A percentile compares a stretch with the other conserved stretches of the same genome.
Conservation (phyloP, 2,113 vertebrate species). For the Himantopus leucocephalus region DNA sequence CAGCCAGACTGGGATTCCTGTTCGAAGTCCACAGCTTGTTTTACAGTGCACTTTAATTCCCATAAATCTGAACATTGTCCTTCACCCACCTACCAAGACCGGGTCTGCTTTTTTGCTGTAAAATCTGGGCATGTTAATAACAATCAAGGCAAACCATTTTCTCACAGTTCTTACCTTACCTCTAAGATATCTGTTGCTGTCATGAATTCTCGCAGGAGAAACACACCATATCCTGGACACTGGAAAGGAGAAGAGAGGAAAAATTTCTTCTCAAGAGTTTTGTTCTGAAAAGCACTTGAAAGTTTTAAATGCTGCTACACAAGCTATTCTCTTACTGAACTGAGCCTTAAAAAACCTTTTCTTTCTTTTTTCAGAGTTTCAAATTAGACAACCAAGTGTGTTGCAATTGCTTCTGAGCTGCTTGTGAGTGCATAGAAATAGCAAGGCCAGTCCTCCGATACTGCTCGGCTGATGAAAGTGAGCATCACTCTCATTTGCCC, state of each 20-base stretch:
- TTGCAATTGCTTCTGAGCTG: slow-evolving; percentile 52
- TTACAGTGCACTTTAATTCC: background rate
- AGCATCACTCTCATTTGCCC: slow-evolving; percentile 60
- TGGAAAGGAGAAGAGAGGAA: background rate
- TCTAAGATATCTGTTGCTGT: background rate
- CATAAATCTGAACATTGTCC: background rate
- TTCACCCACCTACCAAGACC: background rate
- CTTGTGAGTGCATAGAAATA: slow-evolving; percentile 53
- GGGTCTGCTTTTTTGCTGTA: background rate
- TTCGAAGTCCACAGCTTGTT: background rate
- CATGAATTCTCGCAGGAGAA: background rate
- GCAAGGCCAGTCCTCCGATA: slow-evolving; percentile 3
- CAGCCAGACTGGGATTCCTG: background rate
- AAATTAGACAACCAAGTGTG: slow-evolving; percentile 45
- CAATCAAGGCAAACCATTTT: background rate
- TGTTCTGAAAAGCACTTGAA: slow-evolving; percentile 10
- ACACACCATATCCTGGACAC: background rate
- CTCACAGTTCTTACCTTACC: background rate
- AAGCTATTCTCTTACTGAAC: background rate
- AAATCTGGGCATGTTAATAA: background rate
- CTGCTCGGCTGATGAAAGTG: slow-evolving; percentile 40
- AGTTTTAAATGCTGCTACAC: slow-evolving; percentile 33
- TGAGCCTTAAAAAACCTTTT: background rate
- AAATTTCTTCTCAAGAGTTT: background rate
- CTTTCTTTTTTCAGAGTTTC: slow-evolving; percentile 1